Evolutionary conservation across 35 echinoderm and acorn worm species (phyloP).

Genomic region (Stichopus chloronotus): DNA sequence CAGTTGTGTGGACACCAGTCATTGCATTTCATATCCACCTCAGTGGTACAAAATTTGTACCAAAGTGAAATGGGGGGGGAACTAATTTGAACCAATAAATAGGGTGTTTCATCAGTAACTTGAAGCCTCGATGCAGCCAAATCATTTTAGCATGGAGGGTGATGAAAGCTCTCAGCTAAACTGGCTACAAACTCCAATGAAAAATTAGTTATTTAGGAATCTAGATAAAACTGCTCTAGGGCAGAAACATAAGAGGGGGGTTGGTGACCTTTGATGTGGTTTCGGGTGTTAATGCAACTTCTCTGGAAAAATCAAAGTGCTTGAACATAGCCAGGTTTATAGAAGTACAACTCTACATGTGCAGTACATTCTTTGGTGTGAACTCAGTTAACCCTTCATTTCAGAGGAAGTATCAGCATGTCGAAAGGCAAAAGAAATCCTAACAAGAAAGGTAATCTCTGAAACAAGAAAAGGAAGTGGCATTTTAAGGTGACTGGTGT

Average conservation of each 20-base stretch:
- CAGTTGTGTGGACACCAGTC: no score
- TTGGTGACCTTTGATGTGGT: not conserved
- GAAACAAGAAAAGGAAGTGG: no score
- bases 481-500: no score
- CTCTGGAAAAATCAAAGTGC: not conserved
- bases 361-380: no score
- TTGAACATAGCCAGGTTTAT: not conserved
- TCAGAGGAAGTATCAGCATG: no score
- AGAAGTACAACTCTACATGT: not conserved
- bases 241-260: not conserved
- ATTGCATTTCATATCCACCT: no score
- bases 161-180: not conserved
- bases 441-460: no score
- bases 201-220: not conserved
- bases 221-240: not conserved
- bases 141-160: not conserved
- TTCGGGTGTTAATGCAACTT: not conserved
- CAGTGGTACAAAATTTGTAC: no score
- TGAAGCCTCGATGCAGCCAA: not conserved
- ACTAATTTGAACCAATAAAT: no score
- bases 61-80: not conserved
- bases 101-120: no score
- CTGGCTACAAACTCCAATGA: not conserved
- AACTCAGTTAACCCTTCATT: no score
- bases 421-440: no score